Conservation (phyloP, 2,888 invertebrate species). For the Punctoribates punctum region DNA sequence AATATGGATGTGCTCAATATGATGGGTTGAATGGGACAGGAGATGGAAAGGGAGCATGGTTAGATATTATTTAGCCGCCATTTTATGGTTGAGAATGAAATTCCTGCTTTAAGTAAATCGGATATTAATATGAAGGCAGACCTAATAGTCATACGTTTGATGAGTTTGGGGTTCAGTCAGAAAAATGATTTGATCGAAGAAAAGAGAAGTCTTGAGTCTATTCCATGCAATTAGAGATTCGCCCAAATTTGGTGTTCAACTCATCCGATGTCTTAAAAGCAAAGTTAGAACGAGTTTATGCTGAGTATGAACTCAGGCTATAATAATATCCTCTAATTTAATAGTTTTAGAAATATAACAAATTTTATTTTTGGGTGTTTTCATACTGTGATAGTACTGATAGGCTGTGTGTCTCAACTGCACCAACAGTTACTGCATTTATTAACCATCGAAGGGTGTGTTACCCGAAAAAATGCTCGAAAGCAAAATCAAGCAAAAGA, state of each 20-base stretch:
- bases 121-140: no score
- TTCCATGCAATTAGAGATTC: slow-evolving; percentile 26
- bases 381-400: slow-evolving; percentile 21
- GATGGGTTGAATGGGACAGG: no score
- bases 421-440: slow-evolving; percentile 29
- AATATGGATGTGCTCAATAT: no score
- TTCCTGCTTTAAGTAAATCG: no score
- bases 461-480: slow-evolving; percentile 25
- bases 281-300: neutral
- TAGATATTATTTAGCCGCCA: no score
- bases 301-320: neutral
- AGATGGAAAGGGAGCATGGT: no score
- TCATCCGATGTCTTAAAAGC: neutral
- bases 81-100: no score
- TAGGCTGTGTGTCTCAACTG: neutral
- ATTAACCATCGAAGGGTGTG: slow-evolving; percentile 27
- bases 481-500: slow-evolving; percentile 16
- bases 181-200: neutral
- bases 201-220: neutral
- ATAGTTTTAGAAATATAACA: slow-evolving; percentile 26
- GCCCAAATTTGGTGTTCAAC: slow-evolving; percentile 21
- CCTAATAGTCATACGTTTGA: no score
- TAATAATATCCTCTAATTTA: slow-evolving; percentile 33
- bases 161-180: neutral
- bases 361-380: slow-evolving; percentile 36